phyloP scores from a whole-genome alignment of 1,140 invertebrate genomes.

The Oryctes rhinoceros region DNA sequence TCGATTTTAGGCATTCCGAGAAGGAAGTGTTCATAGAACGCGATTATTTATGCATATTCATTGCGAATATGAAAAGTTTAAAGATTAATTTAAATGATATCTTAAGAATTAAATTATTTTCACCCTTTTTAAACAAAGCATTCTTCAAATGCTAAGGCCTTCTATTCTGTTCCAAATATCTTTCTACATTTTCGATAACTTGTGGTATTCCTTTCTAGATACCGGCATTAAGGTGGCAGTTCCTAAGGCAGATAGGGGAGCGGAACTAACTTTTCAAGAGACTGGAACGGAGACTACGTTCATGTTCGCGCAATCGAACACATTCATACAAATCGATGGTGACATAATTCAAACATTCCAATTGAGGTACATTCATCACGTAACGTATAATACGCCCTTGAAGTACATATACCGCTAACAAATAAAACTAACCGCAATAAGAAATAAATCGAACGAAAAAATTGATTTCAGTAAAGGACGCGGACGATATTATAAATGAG shows the following conservation, averaged over 20 bases:
- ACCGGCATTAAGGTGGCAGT: conserved; percentile 59
- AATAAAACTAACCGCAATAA: neutral
- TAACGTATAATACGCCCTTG: neutral
- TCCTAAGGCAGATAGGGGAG: conserved; percentile 74
- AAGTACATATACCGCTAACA: neutral
- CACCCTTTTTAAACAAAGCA: no score
- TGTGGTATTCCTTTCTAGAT: conserved; percentile 1
- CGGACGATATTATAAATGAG: neutral
- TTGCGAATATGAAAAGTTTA: no score
- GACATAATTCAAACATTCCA: conserved; percentile 86
- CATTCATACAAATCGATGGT: conserved; percentile 86
- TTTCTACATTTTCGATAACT: no score
- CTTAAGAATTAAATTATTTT: no score
- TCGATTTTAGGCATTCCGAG: no score
- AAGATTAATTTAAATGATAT: no score
- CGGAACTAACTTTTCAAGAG: conserved; percentile 82
- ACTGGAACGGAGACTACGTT: conserved; percentile 80
- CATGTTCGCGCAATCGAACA: conserved; percentile 87
- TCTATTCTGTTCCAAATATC: neutral
- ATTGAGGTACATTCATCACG: conserved; percentile 69
- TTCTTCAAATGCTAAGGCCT: no score
- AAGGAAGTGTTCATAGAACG: neutral
- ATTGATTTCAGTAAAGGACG: neutral
- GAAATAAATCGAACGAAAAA: neutral
- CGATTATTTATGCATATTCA: neutral